Evolutionary conservation across 2,888 invertebrate species (phyloP).

Genomic region (Ecdyonurus torrentis): DNA sequence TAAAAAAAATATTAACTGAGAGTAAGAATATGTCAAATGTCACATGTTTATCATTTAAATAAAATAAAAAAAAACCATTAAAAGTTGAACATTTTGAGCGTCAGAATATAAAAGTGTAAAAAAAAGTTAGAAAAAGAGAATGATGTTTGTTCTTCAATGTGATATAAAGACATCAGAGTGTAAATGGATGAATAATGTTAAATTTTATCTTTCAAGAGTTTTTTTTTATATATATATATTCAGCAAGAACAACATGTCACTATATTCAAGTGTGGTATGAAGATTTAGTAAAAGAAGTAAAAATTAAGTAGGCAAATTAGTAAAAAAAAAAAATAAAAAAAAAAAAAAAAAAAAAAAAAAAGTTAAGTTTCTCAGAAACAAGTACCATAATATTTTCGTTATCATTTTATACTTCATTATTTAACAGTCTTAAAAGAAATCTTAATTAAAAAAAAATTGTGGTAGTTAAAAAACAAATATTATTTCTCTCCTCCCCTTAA

Average conservation of each 20-base stretch:
- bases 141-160: background rate
- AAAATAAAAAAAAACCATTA: too few relatives aligned
- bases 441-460: background rate
- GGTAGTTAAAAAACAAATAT: background rate
- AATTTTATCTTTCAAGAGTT: background rate
- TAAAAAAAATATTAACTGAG: background rate
- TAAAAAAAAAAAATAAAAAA: background rate
- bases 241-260: background rate
- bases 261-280: background rate
- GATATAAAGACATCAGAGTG: background rate
- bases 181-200: slow-evolving; percentile 3
- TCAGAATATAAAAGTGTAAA: background rate
- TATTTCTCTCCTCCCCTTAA: too few relatives aligned
- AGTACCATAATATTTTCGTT: background rate
- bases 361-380: background rate
- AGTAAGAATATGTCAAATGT: background rate
- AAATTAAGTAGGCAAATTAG: too few relatives aligned
- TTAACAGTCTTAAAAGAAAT: background rate
- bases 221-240: too few relatives aligned
- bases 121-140: background rate
- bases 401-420: background rate
- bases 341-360: background rate
- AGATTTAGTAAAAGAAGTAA: too few relatives aligned
- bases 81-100: background rate
- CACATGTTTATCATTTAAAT: background rate